Evolutionary conservation across 2,113 vertebrate genomes (phyloP).

Genomic region (Neodon shergylaensis): DNA sequence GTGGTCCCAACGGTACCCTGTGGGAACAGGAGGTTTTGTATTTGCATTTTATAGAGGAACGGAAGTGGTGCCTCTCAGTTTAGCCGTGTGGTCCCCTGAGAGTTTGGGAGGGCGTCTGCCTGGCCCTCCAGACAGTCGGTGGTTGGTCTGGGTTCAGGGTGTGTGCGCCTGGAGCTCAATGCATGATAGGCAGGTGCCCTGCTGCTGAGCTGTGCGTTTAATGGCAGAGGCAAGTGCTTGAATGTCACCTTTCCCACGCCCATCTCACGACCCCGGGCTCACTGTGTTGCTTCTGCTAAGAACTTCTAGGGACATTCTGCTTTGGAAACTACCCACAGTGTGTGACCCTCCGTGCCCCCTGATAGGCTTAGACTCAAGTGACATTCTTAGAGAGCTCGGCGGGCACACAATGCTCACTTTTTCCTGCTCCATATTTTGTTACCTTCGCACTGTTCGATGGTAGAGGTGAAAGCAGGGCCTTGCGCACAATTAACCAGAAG

Average conservation of each 20-base stretch:
- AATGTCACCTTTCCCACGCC: neutral
- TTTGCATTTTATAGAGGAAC: neutral
- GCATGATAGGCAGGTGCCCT: neutral
- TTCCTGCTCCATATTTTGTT: neutral
- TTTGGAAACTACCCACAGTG: neutral
- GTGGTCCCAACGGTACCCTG: neutral
- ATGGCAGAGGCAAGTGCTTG: fast-evolving
- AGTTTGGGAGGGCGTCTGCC: neutral
- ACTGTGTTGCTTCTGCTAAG: neutral
- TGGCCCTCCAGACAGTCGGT: neutral
- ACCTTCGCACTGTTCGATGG: too few species aligned
- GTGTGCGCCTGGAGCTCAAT: neutral
- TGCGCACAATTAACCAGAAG: neutral
- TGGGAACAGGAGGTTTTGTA: neutral
- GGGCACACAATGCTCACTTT: neutral
- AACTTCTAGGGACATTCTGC: neutral
- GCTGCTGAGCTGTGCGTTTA: neutral
- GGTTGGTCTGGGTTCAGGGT: neutral
- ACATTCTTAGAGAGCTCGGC: neutral
- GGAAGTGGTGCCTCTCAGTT: neutral
- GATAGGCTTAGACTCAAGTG: neutral
- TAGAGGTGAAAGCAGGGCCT: neutral
- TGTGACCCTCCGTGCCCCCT: neutral
- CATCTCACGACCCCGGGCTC: neutral
- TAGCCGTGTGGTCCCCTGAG: neutral